These are phyloP conservation scores for Schrankia costaestrigalis DNA, from an alignment of 2,888 invertebrate species.

Conservation along the genomic window DNA sequence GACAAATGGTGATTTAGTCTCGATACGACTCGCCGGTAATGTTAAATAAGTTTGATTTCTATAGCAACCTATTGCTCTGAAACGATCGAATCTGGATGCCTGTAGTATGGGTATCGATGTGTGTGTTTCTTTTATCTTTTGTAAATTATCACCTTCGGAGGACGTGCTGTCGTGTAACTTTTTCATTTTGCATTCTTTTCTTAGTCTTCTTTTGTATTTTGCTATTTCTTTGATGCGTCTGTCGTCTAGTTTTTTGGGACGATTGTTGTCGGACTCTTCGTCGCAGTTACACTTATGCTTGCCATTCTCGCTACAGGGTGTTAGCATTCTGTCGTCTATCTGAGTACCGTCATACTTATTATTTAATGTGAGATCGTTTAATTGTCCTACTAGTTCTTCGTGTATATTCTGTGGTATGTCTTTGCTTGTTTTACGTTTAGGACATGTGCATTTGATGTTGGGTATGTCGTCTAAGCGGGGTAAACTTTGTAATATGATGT, in stretches of 20 bases:
- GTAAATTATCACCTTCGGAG: slow-evolving; percentile 59
- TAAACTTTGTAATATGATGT: slow-evolving; percentile 83
- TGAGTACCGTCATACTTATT: slow-evolving; percentile 39
- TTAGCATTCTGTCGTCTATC: slow-evolving; percentile 86
- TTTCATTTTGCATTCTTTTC: slow-evolving; percentile 68
- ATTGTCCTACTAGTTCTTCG: slow-evolving; percentile 62
- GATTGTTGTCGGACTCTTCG: slow-evolving; percentile 82
- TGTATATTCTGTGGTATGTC: slow-evolving; percentile 48
- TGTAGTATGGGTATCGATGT: slow-evolving; percentile 76
- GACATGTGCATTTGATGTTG: slow-evolving; percentile 70
- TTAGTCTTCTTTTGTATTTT: slow-evolving; percentile 66
- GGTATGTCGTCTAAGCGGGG: slow-evolving; percentile 89
- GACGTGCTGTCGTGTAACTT: slow-evolving; percentile 69
- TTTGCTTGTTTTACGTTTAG: slow-evolving; percentile 59
- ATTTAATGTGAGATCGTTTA: slow-evolving; percentile 71
- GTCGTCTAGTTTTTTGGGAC: slow-evolving; percentile 63
- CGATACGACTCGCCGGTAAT: slow-evolving; percentile 63
- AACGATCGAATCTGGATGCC: slow-evolving; percentile 71
- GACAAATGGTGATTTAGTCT: slow-evolving; percentile 61
- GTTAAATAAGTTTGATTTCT: slow-evolving; percentile 73
- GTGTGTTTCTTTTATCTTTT: slow-evolving; percentile 53
- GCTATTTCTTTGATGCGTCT: slow-evolving; percentile 69
- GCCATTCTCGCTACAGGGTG: slow-evolving; percentile 86
- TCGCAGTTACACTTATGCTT: slow-evolving; percentile 89
- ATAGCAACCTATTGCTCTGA: slow-evolving; percentile 71